Evolutionary conservation across 2,797 vertebrate species (phyloP).

Genomic region (Borostomias antarcticus): DNA sequence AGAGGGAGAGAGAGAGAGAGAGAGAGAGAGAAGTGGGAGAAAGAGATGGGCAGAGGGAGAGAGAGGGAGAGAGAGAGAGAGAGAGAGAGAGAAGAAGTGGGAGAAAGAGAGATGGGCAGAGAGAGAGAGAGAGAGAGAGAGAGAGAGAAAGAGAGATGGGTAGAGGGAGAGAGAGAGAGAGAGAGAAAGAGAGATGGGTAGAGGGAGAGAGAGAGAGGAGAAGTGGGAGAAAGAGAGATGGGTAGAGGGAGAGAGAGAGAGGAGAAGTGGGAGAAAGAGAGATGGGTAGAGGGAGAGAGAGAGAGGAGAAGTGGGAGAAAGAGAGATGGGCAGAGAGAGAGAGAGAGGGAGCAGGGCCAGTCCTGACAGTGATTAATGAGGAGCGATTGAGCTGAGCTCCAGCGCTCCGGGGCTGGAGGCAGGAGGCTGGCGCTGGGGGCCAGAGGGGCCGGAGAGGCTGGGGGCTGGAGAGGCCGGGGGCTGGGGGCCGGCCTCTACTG

Average conservation of each 20-base stretch:
- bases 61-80: too few species aligned
- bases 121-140: too few species aligned
- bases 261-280: background rate
- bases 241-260: constrained; percentile 10
- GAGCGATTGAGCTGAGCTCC: constrained; percentile 80
- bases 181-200: background rate
- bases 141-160: too few species aligned
- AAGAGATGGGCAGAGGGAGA: too few species aligned
- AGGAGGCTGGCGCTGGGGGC: too few species aligned
- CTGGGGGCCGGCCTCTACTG: constrained; percentile 63
- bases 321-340: constrained; percentile 44
- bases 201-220: constrained; percentile 4
- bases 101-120: too few species aligned
- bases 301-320: constrained; percentile 35
- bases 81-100: too few species aligned
- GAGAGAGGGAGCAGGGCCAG: constrained; percentile 58
- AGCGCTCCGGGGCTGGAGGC: constrained; percentile 59
- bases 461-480: too few species aligned
- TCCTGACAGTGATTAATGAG: constrained; percentile 84
- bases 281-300: constrained; percentile 26
- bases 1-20: too few species aligned
- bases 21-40: too few species aligned
- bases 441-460: too few species aligned
- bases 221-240: constrained; percentile 17
- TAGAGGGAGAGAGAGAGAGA: too few species aligned